Conservation (phyloP, 2,113 vertebrate species). For the Serinus canaria region DNA sequence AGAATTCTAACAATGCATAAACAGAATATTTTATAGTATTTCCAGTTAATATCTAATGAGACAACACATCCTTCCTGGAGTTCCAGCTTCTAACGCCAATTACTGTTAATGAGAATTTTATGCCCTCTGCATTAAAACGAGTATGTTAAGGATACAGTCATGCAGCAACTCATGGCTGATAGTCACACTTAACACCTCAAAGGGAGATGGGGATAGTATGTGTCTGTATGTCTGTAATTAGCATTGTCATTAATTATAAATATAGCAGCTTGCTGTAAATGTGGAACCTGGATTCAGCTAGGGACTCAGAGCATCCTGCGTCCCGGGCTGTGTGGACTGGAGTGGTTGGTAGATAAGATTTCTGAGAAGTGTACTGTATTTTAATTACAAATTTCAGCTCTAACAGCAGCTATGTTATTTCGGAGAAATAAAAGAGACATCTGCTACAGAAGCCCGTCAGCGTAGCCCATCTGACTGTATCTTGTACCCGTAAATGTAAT, state of each 20-base stretch:
- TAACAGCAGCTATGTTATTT: not conserved
- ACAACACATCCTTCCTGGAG: constrained; percentile 1
- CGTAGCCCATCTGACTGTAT: not conserved
- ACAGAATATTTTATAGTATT: constrained; percentile 30
- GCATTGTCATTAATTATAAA: constrained; percentile 26
- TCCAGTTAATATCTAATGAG: constrained; percentile 45
- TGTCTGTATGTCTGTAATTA: constrained; percentile 1
- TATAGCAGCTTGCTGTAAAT: not conserved
- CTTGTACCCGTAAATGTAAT: not conserved
- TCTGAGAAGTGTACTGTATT: not conserved
- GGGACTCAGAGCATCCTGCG: not conserved
- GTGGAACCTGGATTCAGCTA: not conserved
- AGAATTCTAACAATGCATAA: constrained; percentile 4
- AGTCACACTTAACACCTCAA: constrained; percentile 1
- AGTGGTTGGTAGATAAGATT: not conserved
- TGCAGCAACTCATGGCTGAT: not conserved
- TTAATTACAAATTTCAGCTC: not conserved
- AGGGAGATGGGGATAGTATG: not conserved
- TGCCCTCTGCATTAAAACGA: constrained; percentile 6
- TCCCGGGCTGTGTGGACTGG: not conserved
- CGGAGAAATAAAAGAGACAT: constrained; percentile 12
- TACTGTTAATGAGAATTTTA: constrained; percentile 46
- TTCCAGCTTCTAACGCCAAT: constrained; percentile 18
- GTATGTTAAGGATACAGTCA: not conserved
- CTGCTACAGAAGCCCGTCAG: not conserved